phyloP scores from a whole-genome alignment of 1,140 invertebrate species.

The Gryllus bimaculatus region DNA sequence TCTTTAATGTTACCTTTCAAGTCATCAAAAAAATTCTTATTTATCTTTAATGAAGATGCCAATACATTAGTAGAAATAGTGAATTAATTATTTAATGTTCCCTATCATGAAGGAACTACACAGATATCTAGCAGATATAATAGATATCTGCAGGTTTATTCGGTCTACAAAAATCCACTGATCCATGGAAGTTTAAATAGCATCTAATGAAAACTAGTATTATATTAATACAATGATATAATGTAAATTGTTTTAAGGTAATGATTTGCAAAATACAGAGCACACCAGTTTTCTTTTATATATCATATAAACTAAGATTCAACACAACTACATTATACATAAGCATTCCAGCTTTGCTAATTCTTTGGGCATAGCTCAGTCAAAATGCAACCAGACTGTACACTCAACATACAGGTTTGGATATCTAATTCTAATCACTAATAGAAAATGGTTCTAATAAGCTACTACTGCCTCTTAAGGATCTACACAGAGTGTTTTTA shows the following conservation, averaged over 20 bases:
- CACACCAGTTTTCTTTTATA: background rate
- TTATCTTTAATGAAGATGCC: too few species aligned
- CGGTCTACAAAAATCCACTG: too few species aligned
- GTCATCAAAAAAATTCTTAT: too few species aligned
- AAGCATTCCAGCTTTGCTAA: background rate
- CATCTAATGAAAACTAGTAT: too few species aligned
- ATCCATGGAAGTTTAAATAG: too few species aligned
- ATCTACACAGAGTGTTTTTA: background rate
- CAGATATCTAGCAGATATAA: too few species aligned
- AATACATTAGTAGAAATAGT: too few species aligned
- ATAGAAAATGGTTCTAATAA: constrained; percentile 2
- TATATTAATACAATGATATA: too few species aligned
- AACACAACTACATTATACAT: constrained; percentile 1
- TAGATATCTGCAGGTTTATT: too few species aligned
- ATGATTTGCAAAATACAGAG: constrained; percentile 1
- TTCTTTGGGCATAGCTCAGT: constrained; percentile 3
- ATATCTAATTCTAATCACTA: constrained; percentile 2
- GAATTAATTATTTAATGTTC: too few species aligned
- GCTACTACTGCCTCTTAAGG: background rate
- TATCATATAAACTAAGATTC: background rate
- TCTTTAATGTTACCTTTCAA: too few species aligned
- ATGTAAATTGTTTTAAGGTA: background rate
- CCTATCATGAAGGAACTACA: too few species aligned
- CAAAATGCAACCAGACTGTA: constrained; percentile 16
- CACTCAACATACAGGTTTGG: constrained; percentile 12